Base-by-base conservation (phyloP, 2,113 vertebrate species). In the Pygathrix nemaeus region DNA sequence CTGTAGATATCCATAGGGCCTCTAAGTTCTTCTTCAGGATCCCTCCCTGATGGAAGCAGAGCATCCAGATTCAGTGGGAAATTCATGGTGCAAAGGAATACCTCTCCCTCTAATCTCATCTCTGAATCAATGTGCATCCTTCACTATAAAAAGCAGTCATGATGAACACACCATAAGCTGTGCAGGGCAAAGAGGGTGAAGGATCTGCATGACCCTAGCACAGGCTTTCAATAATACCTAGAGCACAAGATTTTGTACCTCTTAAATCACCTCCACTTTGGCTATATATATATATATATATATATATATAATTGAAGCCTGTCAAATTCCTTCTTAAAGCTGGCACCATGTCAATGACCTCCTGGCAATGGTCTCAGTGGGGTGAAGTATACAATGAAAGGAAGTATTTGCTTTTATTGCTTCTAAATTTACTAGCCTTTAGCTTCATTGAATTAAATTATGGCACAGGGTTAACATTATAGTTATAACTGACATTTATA, bases 381-480 rank as follows among this genome's bases (percentile, higher is more conserved):
- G 80, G 90, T 95, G 94, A 95, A 73, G 88, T 90, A 52, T 90
- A 96, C 97, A 98, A 90, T 94, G 90, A 81, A 89, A 97, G 88
- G 95, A 96, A 82, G 94, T 94, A 96, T 92, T 97, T 97, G 72
- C 48, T 96, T 97, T 98, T 96, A 98, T 97, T 97, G 95, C 80
- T 95, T 96, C 95, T 97, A 96, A 96, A 98, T 98, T 98, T 98
- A 98, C 97, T 98, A 97, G 95, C 97, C 97, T 98, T 97, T 96
- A 97, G 93, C 97, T 97, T 90, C 93, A 90, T n/a, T 85, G 68
- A 98, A 98, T 97, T 98, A 98, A 98, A 97, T 98, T 96, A 97
- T 73, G 78, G 84, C 96, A 94, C 92, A 90, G 93, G 88, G 96
- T 92, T 76, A 98, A 94, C 90, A 96, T 94, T 97, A 96, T 68